Evolutionary conservation across 2,797 vertebrate genomes (phyloP).

Genomic region (Australoheros facetus): DNA sequence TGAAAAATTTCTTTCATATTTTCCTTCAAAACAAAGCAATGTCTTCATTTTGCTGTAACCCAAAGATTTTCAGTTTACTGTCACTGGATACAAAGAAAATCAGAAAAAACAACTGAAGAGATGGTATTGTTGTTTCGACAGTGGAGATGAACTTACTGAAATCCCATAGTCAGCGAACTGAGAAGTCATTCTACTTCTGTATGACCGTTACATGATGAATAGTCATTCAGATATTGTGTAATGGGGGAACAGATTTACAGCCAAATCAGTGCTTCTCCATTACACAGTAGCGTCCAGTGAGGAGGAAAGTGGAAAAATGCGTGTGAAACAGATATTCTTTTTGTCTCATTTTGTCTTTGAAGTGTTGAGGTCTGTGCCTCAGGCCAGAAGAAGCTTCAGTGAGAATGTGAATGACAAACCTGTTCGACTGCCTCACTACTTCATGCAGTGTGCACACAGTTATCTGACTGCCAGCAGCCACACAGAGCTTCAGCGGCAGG

Average conservation of each 20-base stretch:
- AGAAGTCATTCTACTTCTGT: neutral
- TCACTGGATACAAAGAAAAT: neutral
- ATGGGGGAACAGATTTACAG: neutral
- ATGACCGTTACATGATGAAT: neutral
- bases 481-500: constrained; percentile 1
- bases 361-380: constrained; percentile 13
- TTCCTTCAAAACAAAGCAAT: no score
- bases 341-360: constrained; percentile 38
- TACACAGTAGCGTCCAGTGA: neutral
- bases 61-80: neutral
- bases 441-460: constrained; percentile 21
- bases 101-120: no score
- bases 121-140: neutral
- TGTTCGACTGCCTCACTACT: constrained; percentile 45
- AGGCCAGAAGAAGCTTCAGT: constrained; percentile 6
- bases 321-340: constrained; percentile 11
- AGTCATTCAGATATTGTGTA: rapidly evolving
- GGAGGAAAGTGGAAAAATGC: neutral
- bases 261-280: neutral
- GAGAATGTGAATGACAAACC: constrained; percentile 38
- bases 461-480: constrained; percentile 25
- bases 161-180: neutral
- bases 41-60: no score
- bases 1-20: no score
- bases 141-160: neutral